These are phyloP conservation scores for Chionis minor DNA, from an alignment of 2,113 vertebrate genomes.

Conservation along the genomic window DNA sequence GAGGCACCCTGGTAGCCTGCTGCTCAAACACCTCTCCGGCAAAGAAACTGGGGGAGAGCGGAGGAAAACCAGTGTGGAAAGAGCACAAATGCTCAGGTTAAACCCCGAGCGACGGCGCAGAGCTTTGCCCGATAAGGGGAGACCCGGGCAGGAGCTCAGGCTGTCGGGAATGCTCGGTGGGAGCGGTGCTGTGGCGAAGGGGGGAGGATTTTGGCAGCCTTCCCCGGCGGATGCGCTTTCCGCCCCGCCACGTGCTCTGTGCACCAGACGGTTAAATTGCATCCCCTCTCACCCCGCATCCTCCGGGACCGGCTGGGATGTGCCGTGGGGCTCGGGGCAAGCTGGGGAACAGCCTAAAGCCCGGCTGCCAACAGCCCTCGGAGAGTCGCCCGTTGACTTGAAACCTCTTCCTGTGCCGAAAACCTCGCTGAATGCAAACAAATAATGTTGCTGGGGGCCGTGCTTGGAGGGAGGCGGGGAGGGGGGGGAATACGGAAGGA, in stretches of 20 bases:
- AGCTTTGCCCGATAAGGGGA: not conserved
- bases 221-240: not conserved
- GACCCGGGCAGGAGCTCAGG: not conserved
- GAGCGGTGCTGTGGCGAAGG: not conserved
- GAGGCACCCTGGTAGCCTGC: too few species aligned
- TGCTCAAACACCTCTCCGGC: not conserved
- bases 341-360: not conserved
- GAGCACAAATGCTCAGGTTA: accelerated
- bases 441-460: not conserved
- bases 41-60: not conserved
- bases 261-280: not conserved
- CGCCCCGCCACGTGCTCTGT: not conserved
- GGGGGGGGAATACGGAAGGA: not conserved
- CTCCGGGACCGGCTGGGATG: not conserved
- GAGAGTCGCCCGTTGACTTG: not conserved
- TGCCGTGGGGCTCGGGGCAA: not conserved
- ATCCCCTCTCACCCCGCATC: not conserved
- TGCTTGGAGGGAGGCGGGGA: not conserved
- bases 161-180: not conserved
- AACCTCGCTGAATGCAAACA: not conserved
- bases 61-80: accelerated
- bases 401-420: conserved; percentile 29
- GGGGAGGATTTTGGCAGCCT: not conserved
- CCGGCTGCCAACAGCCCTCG: not conserved
- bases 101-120: accelerated